Evolutionary conservation across 2,113 vertebrate species (phyloP).

Genomic region (Sphaerodactylus townsendi): DNA sequence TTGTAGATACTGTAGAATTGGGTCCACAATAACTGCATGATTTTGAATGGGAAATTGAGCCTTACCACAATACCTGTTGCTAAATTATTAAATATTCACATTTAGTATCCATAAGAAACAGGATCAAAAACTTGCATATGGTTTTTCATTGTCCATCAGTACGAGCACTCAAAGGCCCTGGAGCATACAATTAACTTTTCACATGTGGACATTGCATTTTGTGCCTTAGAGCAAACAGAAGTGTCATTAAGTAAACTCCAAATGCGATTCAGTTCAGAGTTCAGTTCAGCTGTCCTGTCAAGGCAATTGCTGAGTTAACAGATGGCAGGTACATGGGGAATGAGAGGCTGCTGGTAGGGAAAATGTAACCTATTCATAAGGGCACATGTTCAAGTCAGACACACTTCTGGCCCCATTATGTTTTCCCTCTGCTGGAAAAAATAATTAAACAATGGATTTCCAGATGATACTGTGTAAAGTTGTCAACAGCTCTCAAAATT

Average conservation of each 20-base stretch:
- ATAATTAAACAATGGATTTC: background rate
- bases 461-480: background rate
- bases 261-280: conserved; percentile 3
- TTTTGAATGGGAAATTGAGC: background rate
- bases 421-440: background rate
- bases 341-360: background rate
- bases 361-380: background rate
- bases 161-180: background rate
- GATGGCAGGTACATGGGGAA: background rate
- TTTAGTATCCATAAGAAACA: background rate
- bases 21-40: too few relatives aligned
- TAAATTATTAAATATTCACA: background rate
- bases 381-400: background rate
- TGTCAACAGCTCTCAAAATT: background rate
- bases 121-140: conserved; percentile 18
- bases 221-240: background rate
- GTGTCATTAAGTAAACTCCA: conserved; percentile 5
- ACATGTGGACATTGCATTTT: background rate
- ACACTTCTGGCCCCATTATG: background rate
- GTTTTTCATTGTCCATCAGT: background rate
- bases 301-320: background rate
- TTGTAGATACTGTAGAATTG: too few relatives aligned
- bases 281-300: conserved; percentile 5
- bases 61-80: background rate
- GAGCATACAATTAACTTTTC: background rate